These are phyloP conservation scores for Tinamus guttatus DNA, from an alignment of 2,113 vertebrate genomes.

Conservation along the genomic window DNA sequence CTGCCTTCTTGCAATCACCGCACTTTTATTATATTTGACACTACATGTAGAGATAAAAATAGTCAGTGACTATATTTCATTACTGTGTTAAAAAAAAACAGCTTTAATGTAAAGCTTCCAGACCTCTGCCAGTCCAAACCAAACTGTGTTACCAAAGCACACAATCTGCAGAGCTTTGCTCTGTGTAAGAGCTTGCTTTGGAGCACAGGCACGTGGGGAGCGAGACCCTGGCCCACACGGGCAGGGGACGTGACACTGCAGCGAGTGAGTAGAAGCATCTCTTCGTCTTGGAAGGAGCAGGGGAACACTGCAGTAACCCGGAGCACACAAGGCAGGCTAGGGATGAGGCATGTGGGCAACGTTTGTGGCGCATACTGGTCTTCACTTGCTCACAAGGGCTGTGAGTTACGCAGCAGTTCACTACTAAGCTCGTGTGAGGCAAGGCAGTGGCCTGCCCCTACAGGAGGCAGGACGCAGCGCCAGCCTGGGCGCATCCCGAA, in stretches of 20 bases:
- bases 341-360: accelerated
- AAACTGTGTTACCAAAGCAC: not conserved
- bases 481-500: not conserved
- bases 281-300: not conserved
- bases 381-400: not conserved
- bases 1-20: not conserved
- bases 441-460: not conserved
- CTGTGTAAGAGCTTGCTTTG: not conserved
- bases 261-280: not conserved
- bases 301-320: not conserved
- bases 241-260: not conserved
- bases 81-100: not conserved
- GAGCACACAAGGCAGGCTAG: accelerated
- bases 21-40: slow-evolving; percentile 34
- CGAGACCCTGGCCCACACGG: not conserved
- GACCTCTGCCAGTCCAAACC: not conserved
- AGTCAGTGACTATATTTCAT: not conserved
- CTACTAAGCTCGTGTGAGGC: not conserved
- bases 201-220: not conserved
- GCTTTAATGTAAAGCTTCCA: not conserved
- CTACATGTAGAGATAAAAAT: not conserved
- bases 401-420: not conserved
- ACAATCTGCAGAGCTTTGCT: not conserved
- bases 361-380: not conserved
- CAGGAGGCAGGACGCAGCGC: not conserved